phyloP scores from a whole-genome alignment of 1,140 invertebrate genomes.

The Pseudomyrmex pallidus region DNA sequence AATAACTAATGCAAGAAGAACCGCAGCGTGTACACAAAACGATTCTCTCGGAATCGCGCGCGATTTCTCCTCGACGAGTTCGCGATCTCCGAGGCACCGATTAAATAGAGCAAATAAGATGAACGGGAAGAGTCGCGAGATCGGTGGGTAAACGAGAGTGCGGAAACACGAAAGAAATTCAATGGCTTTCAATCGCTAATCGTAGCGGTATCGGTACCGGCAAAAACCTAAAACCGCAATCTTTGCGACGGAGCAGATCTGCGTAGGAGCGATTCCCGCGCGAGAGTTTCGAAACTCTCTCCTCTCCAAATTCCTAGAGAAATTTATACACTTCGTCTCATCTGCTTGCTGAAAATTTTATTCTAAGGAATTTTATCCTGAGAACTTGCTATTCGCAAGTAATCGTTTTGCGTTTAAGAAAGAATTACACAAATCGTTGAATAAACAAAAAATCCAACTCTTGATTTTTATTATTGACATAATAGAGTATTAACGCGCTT shows the following conservation, averaged over 20 bases:
- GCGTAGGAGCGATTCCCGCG: conserved; percentile 60
- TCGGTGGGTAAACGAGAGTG: conserved; percentile 65
- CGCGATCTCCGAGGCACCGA: conserved; percentile 21
- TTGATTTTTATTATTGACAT: background rate
- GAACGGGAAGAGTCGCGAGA: conserved; percentile 48
- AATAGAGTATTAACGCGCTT: background rate
- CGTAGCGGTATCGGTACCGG: conserved; percentile 59
- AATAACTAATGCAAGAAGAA: conserved; percentile 22
- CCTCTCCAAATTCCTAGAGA: conserved; percentile 45
- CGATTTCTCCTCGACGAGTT: conserved; percentile 64
- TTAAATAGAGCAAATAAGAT: conserved; percentile 42
- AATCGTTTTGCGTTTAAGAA: no score
- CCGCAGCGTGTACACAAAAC: background rate
- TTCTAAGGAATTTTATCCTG: background rate
- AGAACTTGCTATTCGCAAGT: background rate
- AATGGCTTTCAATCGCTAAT: conserved; percentile 62
- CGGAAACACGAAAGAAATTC: conserved; percentile 72
- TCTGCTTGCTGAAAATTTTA: background rate
- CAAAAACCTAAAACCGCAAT: conserved; percentile 66
- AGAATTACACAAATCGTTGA: no score
- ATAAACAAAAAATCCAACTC: background rate
- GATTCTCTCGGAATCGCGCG: conserved; percentile 28
- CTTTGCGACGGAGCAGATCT: conserved; percentile 28
- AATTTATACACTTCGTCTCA: conserved; percentile 13
- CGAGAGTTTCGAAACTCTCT: conserved; percentile 27